Base-by-base conservation (phyloP, 2,113 vertebrate genomes). In the Chinchilla lanigera region DNA sequence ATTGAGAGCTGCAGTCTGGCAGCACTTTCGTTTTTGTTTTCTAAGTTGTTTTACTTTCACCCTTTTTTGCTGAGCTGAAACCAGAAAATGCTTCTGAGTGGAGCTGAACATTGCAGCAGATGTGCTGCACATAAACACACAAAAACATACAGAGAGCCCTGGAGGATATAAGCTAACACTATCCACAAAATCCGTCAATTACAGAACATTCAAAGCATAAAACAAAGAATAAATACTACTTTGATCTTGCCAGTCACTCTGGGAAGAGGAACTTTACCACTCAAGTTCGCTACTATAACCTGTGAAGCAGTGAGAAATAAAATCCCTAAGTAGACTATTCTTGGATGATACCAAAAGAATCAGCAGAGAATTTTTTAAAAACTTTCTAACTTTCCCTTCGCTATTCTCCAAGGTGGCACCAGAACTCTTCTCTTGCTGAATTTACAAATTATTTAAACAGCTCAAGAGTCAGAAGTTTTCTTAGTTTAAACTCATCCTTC, bases 21-120 rank as follows among this genome's bases (percentile, higher is more conserved):
- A 87, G 28, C 10, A 5, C 89, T 96, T 97, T 97, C 93, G 63
- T 80, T 94, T 94, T 93, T 95, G 84, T 92, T 91, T 97, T 93
- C 67, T 67, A 47, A 90, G 86, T 93, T 97, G 93, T 97, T 97
- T 97, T 96, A 44, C 60, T 97, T 96, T 95, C 89, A 88, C 91
- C 63, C 30, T 96, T 96, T 96, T 96, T 94, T 87, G 85, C 84
- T 85, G 26, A 93, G 77, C 80, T 94, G 93, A 96, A 97, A 92
- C 26, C 61, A 91, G 22, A 96, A 93, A 92, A 95, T 50, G 82
- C 71, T 65, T 91, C 65, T 90, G 67, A 95, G 63, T 75, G 20
- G 71, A 89, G 26, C 54, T 88, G 22, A 65, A 50, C 20, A 35
- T 61, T 38, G 85, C 28, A 73, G 65, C 75, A 97, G 81, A 98